Conservation (phyloP, 64 coral and sea anemone genomes). For the Trachythela sp. region DNA sequence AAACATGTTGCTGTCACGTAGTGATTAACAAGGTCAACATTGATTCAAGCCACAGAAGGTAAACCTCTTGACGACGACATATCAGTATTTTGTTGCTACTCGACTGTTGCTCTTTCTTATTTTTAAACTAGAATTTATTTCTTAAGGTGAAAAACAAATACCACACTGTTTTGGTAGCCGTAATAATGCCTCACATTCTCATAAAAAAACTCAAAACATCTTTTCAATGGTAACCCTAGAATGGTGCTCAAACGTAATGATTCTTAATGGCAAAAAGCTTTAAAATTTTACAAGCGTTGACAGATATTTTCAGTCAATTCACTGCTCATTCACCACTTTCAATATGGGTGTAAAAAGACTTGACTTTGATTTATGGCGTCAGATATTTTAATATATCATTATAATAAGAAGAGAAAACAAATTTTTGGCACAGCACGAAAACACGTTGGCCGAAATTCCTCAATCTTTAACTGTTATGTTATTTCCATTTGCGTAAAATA, state of each 20-base stretch:
- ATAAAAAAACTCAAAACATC: neutral
- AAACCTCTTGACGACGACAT: neutral
- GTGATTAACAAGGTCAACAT: slow-evolving; percentile 32
- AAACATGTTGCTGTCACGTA: slow-evolving; percentile 24
- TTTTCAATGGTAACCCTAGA: neutral
- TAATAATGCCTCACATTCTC: neutral
- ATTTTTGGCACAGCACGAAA: neutral
- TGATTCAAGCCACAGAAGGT: neutral
- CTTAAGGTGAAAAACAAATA: neutral
- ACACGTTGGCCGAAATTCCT: too few species aligned
- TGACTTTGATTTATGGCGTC: neutral
- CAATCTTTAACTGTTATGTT: too few species aligned
- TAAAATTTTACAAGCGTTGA: neutral
- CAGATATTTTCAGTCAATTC: neutral
- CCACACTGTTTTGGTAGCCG: neutral
- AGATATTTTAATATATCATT: neutral
- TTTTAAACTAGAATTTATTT: neutral
- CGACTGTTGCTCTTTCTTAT: neutral
- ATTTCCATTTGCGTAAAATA: too few species aligned
- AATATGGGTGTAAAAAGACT: neutral
- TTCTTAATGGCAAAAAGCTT: neutral
- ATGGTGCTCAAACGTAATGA: neutral
- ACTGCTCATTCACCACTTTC: neutral
- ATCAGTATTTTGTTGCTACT: neutral
- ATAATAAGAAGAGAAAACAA: neutral